Percentiles rank a stretch among this genome's conserved stretches.
Evolutionary conservation across 2,113 vertebrate species (phyloP).

Genomic region (Bagarius yarrelli): DNA sequence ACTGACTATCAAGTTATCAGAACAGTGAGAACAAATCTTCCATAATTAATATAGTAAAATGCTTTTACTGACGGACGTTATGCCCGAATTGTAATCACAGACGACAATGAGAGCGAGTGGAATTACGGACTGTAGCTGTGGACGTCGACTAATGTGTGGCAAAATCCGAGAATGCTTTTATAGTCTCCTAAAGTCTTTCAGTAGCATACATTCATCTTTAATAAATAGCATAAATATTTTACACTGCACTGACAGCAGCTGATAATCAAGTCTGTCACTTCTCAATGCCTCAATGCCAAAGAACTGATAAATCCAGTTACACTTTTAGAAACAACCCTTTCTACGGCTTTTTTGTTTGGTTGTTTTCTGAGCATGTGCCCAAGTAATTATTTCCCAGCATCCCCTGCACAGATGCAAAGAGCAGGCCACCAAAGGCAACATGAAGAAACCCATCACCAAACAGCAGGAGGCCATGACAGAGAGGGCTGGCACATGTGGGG

Average conservation of each 20-base stretch:
- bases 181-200: slow-evolving; percentile 62
- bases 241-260: slow-evolving; percentile 44
- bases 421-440: slow-evolving; percentile 58
- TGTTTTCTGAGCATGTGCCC: slow-evolving; percentile 46
- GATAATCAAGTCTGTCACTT: slow-evolving; percentile 60
- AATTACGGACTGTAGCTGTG: slow-evolving; percentile 49
- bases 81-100: slow-evolving; percentile 67
- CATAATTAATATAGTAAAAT: slow-evolving; percentile 82
- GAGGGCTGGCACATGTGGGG: slow-evolving; percentile 60
- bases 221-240: slow-evolving; percentile 82
- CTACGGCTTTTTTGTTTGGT: slow-evolving; percentile 27
- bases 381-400: slow-evolving; percentile 54
- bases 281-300: slow-evolving; percentile 47
- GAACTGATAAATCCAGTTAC: slow-evolving; percentile 50
- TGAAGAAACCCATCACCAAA: slow-evolving; percentile 75
- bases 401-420: slow-evolving; percentile 78
- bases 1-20: slow-evolving; percentile 59
- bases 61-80: slow-evolving; percentile 70
- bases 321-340: slow-evolving; percentile 51
- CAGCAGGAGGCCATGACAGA: slow-evolving; percentile 75
- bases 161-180: slow-evolving; percentile 64
- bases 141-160: slow-evolving; percentile 65
- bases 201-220: slow-evolving; percentile 81
- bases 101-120: slow-evolving; percentile 57
- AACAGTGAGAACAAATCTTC: slow-evolving; percentile 60